Percentiles rank a stretch among this genome's conserved stretches.
Conservation (phyloP, 1,140 invertebrate species). For the Halotydeus destructor region DNA sequence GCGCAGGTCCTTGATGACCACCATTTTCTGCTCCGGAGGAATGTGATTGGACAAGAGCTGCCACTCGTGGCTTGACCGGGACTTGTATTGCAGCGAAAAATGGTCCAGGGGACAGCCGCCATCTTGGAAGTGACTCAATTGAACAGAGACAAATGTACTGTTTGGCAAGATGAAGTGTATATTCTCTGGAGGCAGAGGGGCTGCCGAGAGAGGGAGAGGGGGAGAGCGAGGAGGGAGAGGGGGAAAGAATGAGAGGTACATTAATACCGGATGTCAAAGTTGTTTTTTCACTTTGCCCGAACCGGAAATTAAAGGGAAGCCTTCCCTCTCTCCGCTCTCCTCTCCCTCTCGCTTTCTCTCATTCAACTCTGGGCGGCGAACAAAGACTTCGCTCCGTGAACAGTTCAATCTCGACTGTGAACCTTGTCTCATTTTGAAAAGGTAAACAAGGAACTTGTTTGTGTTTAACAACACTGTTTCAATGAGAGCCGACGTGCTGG, state of each 20-base stretch:
- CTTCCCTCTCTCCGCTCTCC: too few relatives aligned
- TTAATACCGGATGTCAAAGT: too few relatives aligned
- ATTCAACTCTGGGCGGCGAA: too few relatives aligned
- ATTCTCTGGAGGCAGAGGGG: slow-evolving; percentile 18
- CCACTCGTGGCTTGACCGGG: slow-evolving; percentile 17
- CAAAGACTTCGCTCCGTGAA: too few relatives aligned
- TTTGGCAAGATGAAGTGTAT: slow-evolving; percentile 21
- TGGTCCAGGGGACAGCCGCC: slow-evolving; percentile 33
- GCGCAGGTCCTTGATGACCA: slow-evolving; percentile 17
- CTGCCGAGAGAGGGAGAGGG: slow-evolving; percentile 11
- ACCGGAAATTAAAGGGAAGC: too few relatives aligned
- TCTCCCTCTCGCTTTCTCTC: too few relatives aligned
- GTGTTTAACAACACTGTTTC: too few relatives aligned
- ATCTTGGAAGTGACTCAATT: slow-evolving; percentile 30
- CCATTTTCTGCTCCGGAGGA: slow-evolving; percentile 12
- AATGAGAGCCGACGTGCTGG: too few relatives aligned
- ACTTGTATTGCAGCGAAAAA: slow-evolving; percentile 30
- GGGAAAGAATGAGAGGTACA: slow-evolving; percentile 11
- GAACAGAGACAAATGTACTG: slow-evolving; percentile 26
- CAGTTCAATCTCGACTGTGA: too few relatives aligned
- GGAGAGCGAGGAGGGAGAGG: background rate
- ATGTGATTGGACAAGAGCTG: slow-evolving; percentile 18
- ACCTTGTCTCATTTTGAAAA: too few relatives aligned
- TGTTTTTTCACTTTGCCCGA: too few relatives aligned
- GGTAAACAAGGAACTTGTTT: too few relatives aligned